Evolutionary conservation across 2,888 invertebrate species (phyloP), one percentile per base, ranked within the genome.

Genomic region (Hemistola chrysoprasaria): DNA sequence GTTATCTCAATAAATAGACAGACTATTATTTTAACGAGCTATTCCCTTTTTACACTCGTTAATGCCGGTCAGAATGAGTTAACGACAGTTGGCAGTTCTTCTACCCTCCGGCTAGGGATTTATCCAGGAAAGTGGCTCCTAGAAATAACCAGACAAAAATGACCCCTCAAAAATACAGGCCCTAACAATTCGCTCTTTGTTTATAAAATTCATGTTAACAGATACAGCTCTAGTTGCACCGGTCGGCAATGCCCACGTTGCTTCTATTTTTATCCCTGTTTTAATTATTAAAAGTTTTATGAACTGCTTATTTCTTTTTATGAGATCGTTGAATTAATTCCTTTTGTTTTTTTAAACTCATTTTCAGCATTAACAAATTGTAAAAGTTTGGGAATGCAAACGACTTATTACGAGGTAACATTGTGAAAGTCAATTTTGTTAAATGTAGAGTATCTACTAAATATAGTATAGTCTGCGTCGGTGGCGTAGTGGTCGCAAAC

Each of bases 211-310:
- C 8, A 10, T 7, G 26, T 28, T 35, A 8, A 9, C 28, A 22
- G 30, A 25, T 41, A 44, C 16, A 61, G 74, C 23, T 62, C 76
- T 50, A 34, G 16, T 22, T 61, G 62, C 32, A 55, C 49, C 73
- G 78, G 84, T 33, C 43, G 41, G 34, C 46, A 50, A 47, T 56
- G 47, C 63, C 68, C 72, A 62, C 57, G 67, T 63, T 69, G 70
- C 71, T 67, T 65, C 67, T 75, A 79, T 84, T 86, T 85, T 86
- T 81, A 85, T 83, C 83, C 63, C 75, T 78, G 74, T 86, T 86
- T 87, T 87, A 87, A 87, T 87, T 87, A 86, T 84, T 77, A 82
- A 85, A 87, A 88, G 77, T 87, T 86, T 83, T 83, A 87, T 85
- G 78, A 83, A 86, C 84, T 88, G 87, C 84, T 84, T 85, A 84